Base-by-base conservation (phyloP, 2,797 vertebrate species). In the Hypotaenidia philippensis region DNA sequence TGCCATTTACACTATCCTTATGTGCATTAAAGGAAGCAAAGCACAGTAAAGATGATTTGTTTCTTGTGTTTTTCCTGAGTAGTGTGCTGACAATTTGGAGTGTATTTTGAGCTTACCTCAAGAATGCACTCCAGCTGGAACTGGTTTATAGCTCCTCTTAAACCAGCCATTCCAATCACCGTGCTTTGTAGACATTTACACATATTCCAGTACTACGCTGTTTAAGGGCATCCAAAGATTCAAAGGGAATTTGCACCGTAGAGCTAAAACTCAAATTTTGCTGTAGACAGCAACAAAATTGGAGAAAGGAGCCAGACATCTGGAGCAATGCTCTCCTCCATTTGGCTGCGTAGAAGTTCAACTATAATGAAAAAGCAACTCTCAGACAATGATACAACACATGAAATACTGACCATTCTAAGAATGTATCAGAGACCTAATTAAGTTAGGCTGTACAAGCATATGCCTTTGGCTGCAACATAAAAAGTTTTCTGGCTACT, bases 261-360 rank as follows among this genome's bases (percentile, higher is more conserved):
- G 96, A 98, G 87, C 93, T 96, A 96, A 96, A 97, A 94, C 95
- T 97, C 90, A 95, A 95, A 96, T 97, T 98, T 85, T 98, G 97
- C 97, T 96, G 94, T 79, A 95, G 93, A 97, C 84, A 97, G 96
- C 88, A 96, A 94, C 90, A 89, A 94, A 96, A 89, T 91, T 0
- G 21, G 94, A 86, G 95, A 95, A 93, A 94, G 85, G 75, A 96
- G 95, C 57, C 91, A 96, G 97, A 96, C 97, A 97, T 98, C 95
- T 97, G 95, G 87, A 97, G 92, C 86, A 72, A 79, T 10, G 65
- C 50, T 96, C 82, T 94, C 65, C 85, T 53, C 60, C 49, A 71
- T 89, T 95, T 60, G 91, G 47, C 80, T 95, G 36, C 0, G 7
- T 74, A 93, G 81, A 92, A 96, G 91, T 82, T 68, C 95, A 87